Percentiles rank a stretch among this genome's conserved stretches.
phyloP scores from a whole-genome alignment of 2,888 invertebrate genomes.

The Gortyna flavago region DNA sequence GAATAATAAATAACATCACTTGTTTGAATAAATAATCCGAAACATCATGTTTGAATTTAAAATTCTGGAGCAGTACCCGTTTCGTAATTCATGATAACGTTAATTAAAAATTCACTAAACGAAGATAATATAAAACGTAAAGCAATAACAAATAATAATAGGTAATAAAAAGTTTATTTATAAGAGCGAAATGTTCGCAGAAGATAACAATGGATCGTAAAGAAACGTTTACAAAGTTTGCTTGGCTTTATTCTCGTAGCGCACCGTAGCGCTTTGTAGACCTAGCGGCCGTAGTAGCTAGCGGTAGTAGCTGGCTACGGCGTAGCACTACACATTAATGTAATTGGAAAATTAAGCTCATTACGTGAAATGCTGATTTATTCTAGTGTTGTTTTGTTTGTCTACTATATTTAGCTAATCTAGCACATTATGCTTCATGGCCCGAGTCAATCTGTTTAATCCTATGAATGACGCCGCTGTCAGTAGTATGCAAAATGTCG shows the following conservation, averaged over 20 bases:
- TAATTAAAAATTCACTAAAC: conserved; percentile 32
- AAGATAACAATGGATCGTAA: conserved; percentile 51
- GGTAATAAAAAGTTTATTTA: conserved; percentile 48
- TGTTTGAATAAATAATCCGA: conserved; percentile 21
- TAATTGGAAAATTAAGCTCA: conserved; percentile 46
- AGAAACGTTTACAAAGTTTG: conserved; percentile 55
- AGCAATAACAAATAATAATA: conserved; percentile 33
- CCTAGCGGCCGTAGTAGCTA: conserved; percentile 9
- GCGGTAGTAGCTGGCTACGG: too few species aligned
- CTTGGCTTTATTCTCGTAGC: conserved; percentile 56
- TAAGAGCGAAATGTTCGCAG: conserved; percentile 40
- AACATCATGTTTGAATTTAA: conserved; percentile 2
- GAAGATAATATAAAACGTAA: conserved; percentile 27
- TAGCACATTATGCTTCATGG: not conserved
- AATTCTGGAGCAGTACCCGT: conserved; percentile 15
- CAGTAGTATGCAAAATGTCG: conserved; percentile 15
- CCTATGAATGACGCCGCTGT: conserved; percentile 12
- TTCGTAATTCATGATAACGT: conserved; percentile 15
- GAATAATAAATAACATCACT: conserved; percentile 8
- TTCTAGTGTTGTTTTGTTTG: conserved; percentile 15
- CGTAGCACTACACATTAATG: conserved; percentile 55
- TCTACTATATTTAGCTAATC: conserved; percentile 8
- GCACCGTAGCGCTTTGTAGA: conserved; percentile 56
- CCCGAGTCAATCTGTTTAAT: conserved; percentile 21
- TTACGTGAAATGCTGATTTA: conserved; percentile 13